These are phyloP conservation scores for Athrips mouffetella DNA, from an alignment of 2,888 invertebrate species.

Conservation along the genomic window DNA sequence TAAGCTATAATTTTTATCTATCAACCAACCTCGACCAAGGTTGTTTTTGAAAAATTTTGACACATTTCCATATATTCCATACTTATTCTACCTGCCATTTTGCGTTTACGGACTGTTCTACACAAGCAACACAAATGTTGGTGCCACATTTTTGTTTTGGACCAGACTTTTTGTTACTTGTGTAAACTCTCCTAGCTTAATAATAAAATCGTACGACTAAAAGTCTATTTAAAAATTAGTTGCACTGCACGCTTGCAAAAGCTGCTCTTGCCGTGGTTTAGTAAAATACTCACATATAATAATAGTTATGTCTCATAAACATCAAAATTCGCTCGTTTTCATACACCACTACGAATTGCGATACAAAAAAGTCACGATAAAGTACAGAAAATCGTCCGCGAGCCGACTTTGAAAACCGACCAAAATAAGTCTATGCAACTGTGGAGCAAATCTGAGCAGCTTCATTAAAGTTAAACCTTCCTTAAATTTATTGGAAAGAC, in stretches of 20 bases:
- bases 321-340: slow-evolving; percentile 64
- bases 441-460: too few relatives aligned
- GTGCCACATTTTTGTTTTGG: slow-evolving; percentile 2
- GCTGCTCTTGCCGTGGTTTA: slow-evolving; percentile 71
- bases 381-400: too few relatives aligned
- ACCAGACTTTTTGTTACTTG: slow-evolving; percentile 31
- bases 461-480: too few relatives aligned
- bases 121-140: slow-evolving; percentile 30
- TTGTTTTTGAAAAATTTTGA: slow-evolving; percentile 66
- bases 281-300: slow-evolving; percentile 48
- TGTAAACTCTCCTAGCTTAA: slow-evolving; percentile 43
- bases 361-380: neutral
- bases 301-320: slow-evolving; percentile 51
- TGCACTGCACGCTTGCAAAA: slow-evolving; percentile 69
- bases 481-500: too few relatives aligned
- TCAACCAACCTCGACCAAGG: slow-evolving; percentile 58
- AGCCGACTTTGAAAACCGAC: too few relatives aligned
- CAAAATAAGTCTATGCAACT: too few relatives aligned
- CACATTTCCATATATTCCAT: slow-evolving; percentile 51
- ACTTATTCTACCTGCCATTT: slow-evolving; percentile 36
- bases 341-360: slow-evolving; percentile 38
- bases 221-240: slow-evolving; percentile 55
- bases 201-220: slow-evolving; percentile 49
- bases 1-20: slow-evolving; percentile 75
- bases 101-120: slow-evolving; percentile 44